Base-by-base conservation (phyloP, 2,797 vertebrate genomes). In the Lacerta viridis region DNA sequence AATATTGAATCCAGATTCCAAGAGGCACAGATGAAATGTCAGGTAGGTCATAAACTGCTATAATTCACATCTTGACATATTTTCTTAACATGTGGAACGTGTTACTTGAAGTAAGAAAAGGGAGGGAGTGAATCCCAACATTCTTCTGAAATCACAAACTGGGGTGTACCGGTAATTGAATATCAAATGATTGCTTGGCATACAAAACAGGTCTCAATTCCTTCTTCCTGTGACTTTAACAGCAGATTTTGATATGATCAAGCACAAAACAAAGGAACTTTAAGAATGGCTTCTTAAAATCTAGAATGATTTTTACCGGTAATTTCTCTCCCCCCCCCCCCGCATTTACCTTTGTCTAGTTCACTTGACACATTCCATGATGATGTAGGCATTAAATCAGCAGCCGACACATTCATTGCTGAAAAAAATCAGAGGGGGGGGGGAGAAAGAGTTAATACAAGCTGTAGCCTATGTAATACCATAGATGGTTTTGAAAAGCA, bases 281-380 rank as follows among this genome's bases (percentile, higher is more conserved):
- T 17, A 78, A 43, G 15, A 10, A 5, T 64, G 64, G 71, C 33
- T 55, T 80, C 74, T 80, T 43, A 81, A 80, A 64, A 64, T 80
- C 23, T 64, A 64, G 9, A 80, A 61, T 36, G 1, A 8, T 64
- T 64, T 71, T 33, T 33, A 33, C 33, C 33, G 33, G 33, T 43
- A 77, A 55, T 55, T 1, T 36, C 15, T 80, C 25, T 10, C 7
- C 36, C 27, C 25, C 3, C n/a, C 25, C 4, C n/a, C n/a, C 20
- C 7, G 20, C 64, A 13, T 90, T 93, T 93, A 97, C 98, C 98
- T 98, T 97, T 98, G 94, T 98, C 98, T 95, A 98, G 96, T 92
- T 98, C 97, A 80, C 96, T 98, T 84, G 98, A 98, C 94, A 95
- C 91, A 95, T 98, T 99, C 98, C 98, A 99, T 86, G 98, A 96